Evolutionary conservation across 2,797 vertebrate genomes (phyloP).

Genomic region (Capromys pilorides): DNA sequence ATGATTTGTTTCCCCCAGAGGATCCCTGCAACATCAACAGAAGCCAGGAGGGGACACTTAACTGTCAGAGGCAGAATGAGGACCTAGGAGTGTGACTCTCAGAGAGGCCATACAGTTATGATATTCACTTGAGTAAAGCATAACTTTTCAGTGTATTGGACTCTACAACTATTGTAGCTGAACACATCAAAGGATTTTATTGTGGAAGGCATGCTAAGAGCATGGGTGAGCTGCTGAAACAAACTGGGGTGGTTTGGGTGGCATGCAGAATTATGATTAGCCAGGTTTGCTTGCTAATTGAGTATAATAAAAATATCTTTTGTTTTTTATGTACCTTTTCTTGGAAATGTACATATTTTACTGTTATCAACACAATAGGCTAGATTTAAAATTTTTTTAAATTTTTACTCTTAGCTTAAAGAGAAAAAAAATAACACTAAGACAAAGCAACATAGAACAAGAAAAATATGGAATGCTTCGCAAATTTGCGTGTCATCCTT

Average conservation of each 20-base stretch:
- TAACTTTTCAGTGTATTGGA: background rate
- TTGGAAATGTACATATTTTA: constrained; percentile 20
- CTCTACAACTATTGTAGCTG: background rate
- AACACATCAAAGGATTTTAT: constrained; percentile 30
- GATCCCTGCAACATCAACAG: background rate
- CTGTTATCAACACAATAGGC: background rate
- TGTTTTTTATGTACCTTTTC: constrained; percentile 40
- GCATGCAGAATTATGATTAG: background rate
- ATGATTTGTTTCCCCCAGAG: background rate
- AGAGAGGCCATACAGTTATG: background rate
- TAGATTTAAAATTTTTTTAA: background rate
- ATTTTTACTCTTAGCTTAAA: too few species aligned
- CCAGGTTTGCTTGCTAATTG: constrained; percentile 47
- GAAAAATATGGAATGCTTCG: too few species aligned
- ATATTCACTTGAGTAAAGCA: background rate
- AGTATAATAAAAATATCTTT: constrained; percentile 41
- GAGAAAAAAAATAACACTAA: too few species aligned
- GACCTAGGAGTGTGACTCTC: background rate
- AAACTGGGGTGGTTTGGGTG: background rate
- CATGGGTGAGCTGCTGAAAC: background rate
- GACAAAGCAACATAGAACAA: too few species aligned
- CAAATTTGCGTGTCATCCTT: too few species aligned
- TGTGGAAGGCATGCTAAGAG: background rate
- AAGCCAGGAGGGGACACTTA: background rate
- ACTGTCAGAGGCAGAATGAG: background rate